Percentiles rank a stretch among this genome's conserved stretches.
Conservation (phyloP, 2,888 invertebrate species). For the Metellina segmentata region DNA sequence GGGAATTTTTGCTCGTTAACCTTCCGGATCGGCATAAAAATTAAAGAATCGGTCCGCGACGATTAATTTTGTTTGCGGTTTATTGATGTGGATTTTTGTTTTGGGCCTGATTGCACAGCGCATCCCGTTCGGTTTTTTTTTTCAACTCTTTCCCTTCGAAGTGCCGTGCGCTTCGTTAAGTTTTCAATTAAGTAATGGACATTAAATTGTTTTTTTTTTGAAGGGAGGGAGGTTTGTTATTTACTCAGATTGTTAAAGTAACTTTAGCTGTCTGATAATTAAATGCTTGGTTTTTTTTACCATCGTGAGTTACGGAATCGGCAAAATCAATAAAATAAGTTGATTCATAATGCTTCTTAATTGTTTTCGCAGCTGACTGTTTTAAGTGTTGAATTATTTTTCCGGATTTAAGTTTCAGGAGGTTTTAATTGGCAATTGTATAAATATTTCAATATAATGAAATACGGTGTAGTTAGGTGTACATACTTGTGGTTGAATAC, state of each 20-base stretch:
- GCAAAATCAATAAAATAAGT: no score
- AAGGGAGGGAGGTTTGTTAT: not conserved
- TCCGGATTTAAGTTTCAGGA: no score
- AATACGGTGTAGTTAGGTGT: no score
- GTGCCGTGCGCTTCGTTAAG: not conserved
- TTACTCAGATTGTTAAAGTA: not conserved
- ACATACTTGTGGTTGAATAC: no score
- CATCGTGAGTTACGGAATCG: no score
- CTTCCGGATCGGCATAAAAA: constrained; percentile 38
- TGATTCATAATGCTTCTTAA: no score
- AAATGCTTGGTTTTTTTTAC: no score
- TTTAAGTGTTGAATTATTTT: no score
- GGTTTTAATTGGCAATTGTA: no score
- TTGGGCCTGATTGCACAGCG: not conserved
- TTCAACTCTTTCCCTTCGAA: not conserved
- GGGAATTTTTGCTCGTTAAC: constrained; percentile 43
- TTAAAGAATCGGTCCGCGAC: constrained; percentile 19
- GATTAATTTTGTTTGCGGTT: constrained; percentile 46
- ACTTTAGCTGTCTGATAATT: no score
- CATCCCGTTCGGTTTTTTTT: not conserved
- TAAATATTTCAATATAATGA: no score
- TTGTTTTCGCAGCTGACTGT: no score
- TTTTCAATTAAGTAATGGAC: not conserved
- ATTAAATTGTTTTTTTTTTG: not conserved
- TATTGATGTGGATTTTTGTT: constrained; percentile 13